phyloP scores from a whole-genome alignment of 2,888 invertebrate genomes.

The Resseliella maxima region DNA sequence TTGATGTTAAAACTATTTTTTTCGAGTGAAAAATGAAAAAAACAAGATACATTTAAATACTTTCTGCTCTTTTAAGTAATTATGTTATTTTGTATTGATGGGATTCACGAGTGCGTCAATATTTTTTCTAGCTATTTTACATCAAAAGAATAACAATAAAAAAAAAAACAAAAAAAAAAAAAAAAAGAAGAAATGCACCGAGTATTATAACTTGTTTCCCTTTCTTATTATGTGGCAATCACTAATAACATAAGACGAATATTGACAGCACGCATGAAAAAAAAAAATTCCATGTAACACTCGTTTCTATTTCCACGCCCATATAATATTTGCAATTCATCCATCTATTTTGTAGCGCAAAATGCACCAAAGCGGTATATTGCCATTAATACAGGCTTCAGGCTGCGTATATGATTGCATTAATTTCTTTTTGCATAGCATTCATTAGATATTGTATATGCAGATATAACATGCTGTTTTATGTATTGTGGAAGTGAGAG shows the following conservation, averaged over 20 bases:
- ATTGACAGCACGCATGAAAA: conserved; percentile 9
- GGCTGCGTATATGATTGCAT: conserved; percentile 53
- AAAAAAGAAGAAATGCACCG: not conserved
- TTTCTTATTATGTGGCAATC: not conserved
- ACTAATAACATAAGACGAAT: not conserved
- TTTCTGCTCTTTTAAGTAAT: not conserved
- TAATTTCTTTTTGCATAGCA: conserved; percentile 38
- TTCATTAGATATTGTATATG: conserved; percentile 51
- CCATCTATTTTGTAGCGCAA: conserved; percentile 20
- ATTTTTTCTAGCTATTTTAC: not conserved
- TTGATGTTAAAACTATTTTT: not conserved
- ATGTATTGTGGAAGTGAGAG: not conserved
- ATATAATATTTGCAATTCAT: conserved; percentile 46
- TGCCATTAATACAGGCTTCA: conserved; percentile 40
- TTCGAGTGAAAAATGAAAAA: not conserved
- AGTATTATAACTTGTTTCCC: not conserved
- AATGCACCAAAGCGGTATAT: conserved; percentile 32
- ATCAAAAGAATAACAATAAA: not conserved
- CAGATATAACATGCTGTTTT: not conserved
- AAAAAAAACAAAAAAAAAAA: not conserved
- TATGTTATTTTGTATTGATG: not conserved
- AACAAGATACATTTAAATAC: too few species aligned
- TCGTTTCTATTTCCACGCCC: conserved; percentile 44
- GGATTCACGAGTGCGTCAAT: not conserved
- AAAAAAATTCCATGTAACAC: conserved; percentile 29